Evolutionary conservation across 2,888 invertebrate genomes (phyloP).

Genomic region (Branchinecta sandiegonensis): DNA sequence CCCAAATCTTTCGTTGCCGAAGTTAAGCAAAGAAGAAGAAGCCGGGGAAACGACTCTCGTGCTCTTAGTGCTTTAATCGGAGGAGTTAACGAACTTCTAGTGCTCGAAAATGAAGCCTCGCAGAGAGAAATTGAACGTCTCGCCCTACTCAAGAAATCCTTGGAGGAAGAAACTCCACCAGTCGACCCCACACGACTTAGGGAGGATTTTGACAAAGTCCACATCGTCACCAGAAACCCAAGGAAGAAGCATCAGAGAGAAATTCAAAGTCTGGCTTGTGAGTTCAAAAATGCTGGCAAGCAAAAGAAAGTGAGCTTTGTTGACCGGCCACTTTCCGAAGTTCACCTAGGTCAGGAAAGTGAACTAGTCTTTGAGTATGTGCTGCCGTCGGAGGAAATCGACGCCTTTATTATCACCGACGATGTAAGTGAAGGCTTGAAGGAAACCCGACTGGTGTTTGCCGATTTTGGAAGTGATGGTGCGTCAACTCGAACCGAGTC

Average conservation of each 20-base stretch:
- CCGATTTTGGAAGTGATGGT: too few species aligned
- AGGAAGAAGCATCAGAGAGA: not conserved
- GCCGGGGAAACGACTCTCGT: too few species aligned
- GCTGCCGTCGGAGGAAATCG: not conserved
- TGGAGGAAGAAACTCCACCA: too few species aligned
- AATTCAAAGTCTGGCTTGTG: not conserved
- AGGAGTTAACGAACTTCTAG: too few species aligned
- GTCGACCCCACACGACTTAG: not conserved
- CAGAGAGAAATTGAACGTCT: too few species aligned
- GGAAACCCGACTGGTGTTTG: too few species aligned
- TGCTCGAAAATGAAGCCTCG: too few species aligned
- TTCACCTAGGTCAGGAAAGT: not conserved
- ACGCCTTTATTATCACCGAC: not conserved
- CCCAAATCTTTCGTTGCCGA: too few species aligned
- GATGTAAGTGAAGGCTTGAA: not conserved
- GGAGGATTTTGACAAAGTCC: not conserved
- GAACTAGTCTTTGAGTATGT: conserved; percentile 4
- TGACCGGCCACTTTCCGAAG: not conserved
- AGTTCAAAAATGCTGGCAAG: not conserved
- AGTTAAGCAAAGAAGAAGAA: too few species aligned
- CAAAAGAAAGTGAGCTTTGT: not conserved
- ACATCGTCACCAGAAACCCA: conserved; percentile 2
- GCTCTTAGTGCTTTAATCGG: too few species aligned
- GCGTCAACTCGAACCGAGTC: too few species aligned
- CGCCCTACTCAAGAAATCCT: too few species aligned